Base-by-base conservation (phyloP, 1,140 invertebrate genomes). In the Nephotettix cincticeps region DNA sequence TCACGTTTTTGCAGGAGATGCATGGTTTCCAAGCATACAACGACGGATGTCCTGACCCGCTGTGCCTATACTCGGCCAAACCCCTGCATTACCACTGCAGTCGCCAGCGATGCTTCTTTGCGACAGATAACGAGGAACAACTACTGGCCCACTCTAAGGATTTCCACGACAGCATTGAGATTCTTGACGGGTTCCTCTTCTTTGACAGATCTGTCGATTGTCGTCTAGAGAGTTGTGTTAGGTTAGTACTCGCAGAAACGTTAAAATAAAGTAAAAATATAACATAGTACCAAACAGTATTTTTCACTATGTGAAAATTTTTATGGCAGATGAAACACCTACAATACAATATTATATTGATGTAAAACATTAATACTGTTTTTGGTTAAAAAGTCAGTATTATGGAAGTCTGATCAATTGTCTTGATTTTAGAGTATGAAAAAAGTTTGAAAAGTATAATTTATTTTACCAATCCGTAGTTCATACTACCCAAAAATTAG, bases 91-190 rank as follows among this genome's bases (percentile, higher is more conserved):
- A 87, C 78, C 93, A 95, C 78, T 95, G 93, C 79, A 88, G 86
- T 2, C 87, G 88, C 72, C 86, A 87, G 1, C 80, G 92, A n/a
- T 95, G 90, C 77, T 86, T 89, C 75, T 91, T 90, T 75, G 86
- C 87, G 13, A 91, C 90, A 1, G 87, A 90, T 71, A 81, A 86
- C 45, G 82, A 86, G 13, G 90, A 91, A 73, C 86, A 89, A 32
- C 78, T 93, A 6, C 81, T 88, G 6, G 84, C 89, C 75, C 93
- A 95, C 77, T 87, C 90, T 63, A 89, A 89, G 76, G 91, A 94
- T 77, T 94, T 94, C 78, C 93, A 95, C 78, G 91, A 90, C 73
- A 93, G 90, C 76, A 87, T 93, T 19, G 89, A 90, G 74, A 93
- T 94, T 72, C 81, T 90, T n/a, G 88, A 92, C 19, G 91, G 91